Base-by-base conservation (phyloP, 2,113 vertebrate species). In the Probosciger aterrimus region DNA sequence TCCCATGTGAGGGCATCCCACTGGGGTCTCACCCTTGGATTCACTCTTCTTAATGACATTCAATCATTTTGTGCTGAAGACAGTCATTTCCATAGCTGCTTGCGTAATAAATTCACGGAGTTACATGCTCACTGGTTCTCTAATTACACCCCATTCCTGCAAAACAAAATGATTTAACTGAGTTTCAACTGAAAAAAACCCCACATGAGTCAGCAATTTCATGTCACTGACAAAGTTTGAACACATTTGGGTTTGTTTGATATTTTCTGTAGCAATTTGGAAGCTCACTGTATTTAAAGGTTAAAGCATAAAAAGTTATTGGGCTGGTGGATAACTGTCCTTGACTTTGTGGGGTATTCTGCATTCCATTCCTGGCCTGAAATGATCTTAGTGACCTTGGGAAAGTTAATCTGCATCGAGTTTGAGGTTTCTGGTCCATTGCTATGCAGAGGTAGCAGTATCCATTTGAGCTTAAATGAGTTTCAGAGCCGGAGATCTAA, bases 51-150 rank as follows among this genome's bases (percentile, higher is more conserved):
- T 96, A 95, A 97, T 94, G 96, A 92, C 90, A 93, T 93, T 95
- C 94, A 85, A 96, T 96, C 94, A 96, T 96, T 95, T 96, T 95
- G 75, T 96, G 96, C 96, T 97, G 96, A 95, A 97, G 94, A 96
- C 89, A 95, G 91, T 95, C 41, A 97, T 96, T 96, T 96, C 93
- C 86, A 78, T 91, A 96, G 96, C 75, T 81, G 87, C 67, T 96
- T 96, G 93, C 92, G 82, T 96, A 95, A 97, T 96, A 96, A 93
- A 97, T 92, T 63, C 91, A 82, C 27, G 79, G 91, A 87, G 91
- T 95, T 96, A 96, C 94, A 97, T 83, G 96, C 96, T 96, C 94
- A 95, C 89, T 93, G 89, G 85, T 94, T 97, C 94, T 81, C 96
- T 96, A 96, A 96, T 96, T 96, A 90, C 25, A 44, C 78, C 89